phyloP scores from a whole-genome alignment of 2,113 vertebrate genomes.

The Daphoenositta chrysoptera region DNA sequence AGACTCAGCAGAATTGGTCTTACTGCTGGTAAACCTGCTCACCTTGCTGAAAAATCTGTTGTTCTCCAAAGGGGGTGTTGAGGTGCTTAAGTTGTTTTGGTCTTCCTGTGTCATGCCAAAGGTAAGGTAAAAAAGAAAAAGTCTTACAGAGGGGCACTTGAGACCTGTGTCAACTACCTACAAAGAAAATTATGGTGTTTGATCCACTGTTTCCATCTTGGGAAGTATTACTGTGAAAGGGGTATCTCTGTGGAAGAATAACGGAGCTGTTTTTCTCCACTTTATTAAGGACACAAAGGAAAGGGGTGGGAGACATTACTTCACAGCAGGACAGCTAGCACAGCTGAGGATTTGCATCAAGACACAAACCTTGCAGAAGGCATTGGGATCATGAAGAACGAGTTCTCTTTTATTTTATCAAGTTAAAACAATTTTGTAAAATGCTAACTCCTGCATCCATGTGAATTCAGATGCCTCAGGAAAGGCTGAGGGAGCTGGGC shows the following conservation, averaged over 20 bases:
- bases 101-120: background rate
- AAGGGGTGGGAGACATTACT: background rate
- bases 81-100: background rate
- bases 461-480: background rate
- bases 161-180: background rate
- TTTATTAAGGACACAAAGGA: background rate
- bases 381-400: background rate
- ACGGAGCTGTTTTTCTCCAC: background rate
- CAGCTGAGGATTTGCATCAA: background rate
- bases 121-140: background rate
- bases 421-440: background rate
- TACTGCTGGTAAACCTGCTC: background rate
- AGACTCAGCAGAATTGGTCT: background rate
- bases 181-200: background rate
- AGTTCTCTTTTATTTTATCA: background rate
- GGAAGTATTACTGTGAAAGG: background rate
- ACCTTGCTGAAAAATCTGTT: background rate
- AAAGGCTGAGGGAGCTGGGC: background rate
- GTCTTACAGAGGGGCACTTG: background rate
- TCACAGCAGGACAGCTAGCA: background rate
- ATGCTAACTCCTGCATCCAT: background rate
- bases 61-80: background rate
- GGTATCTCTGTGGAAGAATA: background rate
- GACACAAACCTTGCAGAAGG: background rate
- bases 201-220: background rate